Base-by-base conservation (phyloP, 1,140 invertebrate genomes). In the Microplitis mediator region DNA sequence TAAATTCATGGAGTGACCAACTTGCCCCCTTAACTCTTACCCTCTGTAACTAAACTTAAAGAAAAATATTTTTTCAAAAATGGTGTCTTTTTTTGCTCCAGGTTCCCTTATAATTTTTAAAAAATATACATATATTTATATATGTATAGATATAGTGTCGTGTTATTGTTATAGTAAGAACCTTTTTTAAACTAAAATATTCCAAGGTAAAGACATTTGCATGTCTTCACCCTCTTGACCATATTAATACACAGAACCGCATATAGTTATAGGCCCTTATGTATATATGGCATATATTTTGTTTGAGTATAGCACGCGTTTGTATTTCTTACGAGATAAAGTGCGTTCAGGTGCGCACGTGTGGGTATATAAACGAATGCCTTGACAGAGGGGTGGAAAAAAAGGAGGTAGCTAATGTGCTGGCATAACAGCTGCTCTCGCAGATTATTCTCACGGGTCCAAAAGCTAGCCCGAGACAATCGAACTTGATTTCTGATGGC, bases 391-490 rank as follows among this genome's bases (percentile, higher is more conserved):
- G 69, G 63, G 58, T 23, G 32, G 62, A 36, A 6, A 39, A 66
- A 70, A 73, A 56, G 61, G 56, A 73, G 64, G 54, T 5, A 23
- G 23, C 36, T 65, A 51, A 34, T 60, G 14, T 64, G 16, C 6
- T 74, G 60, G 8, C 56, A 50, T 65, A 81, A 81, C 82, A 82
- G 82, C 81, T 83, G 80, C 80, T 78, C 79, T 78, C 72, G 78
- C 74, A 58, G 77, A 80, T 84, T 45, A 45, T 84, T 85, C 83
- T 85, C 83, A 85, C 83, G 83, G 80, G 83, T 78, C 78, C 81
- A 76, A 82, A 84, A 84, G 80, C 80, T 78, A 81, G 76, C 75
- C 76, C 75, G 77, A 83, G 81, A 84, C 82, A 84, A 84, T 84
- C 77, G 79, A 81, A 79, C 80, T 81, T 83, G 82, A 83, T 84